Percentiles rank a stretch among this genome's conserved stretches.
Conservation (phyloP, 1,140 invertebrate genomes). For the Drosophila arizonae region DNA sequence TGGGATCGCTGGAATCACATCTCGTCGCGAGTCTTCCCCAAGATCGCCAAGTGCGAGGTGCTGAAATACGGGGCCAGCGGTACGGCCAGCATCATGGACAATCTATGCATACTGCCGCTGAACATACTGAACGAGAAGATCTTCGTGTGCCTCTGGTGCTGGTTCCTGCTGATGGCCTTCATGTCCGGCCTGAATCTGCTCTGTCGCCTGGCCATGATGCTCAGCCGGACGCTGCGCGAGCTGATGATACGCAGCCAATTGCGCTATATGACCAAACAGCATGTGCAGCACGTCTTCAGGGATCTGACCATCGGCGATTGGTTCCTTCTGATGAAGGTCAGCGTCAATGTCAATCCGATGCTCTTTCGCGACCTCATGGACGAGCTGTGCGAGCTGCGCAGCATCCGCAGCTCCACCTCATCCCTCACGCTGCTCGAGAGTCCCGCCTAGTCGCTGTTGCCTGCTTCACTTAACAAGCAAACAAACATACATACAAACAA, state of each 20-base stretch:
- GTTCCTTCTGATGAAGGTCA: conserved; percentile 87
- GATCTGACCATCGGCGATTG: conserved; percentile 86
- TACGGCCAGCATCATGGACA: conserved; percentile 86
- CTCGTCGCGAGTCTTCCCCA: conserved; percentile 87
- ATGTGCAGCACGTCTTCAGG: conserved; percentile 55
- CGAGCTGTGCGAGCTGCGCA: conserved; percentile 82
- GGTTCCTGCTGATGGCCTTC: conserved; percentile 88
- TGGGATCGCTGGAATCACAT: conserved; percentile 83
- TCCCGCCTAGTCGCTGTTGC: conserved; percentile 28
- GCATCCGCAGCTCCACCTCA: conserved; percentile 34
- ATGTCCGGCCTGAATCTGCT: conserved; percentile 87
- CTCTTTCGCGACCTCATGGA: conserved; percentile 85
- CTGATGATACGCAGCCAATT: conserved; percentile 85
- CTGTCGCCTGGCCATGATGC: conserved; percentile 83
- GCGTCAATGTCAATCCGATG: conserved; percentile 87
- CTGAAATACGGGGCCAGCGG: conserved; percentile 87
- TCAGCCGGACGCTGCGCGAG: conserved; percentile 63
- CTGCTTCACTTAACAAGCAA: no score
- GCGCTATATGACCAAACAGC: conserved; percentile 62
- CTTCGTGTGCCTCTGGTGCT: conserved; percentile 91
- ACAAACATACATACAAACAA: background rate
- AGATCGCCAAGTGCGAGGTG: conserved; percentile 90
- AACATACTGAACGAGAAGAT: conserved; percentile 93
- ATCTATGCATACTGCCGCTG: conserved; percentile 89
- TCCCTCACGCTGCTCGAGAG: conserved; percentile 59